These are phyloP conservation scores for Ichneumoninae sp. DNA, from an alignment of 2,888 invertebrate genomes.

Conservation along the genomic window DNA sequence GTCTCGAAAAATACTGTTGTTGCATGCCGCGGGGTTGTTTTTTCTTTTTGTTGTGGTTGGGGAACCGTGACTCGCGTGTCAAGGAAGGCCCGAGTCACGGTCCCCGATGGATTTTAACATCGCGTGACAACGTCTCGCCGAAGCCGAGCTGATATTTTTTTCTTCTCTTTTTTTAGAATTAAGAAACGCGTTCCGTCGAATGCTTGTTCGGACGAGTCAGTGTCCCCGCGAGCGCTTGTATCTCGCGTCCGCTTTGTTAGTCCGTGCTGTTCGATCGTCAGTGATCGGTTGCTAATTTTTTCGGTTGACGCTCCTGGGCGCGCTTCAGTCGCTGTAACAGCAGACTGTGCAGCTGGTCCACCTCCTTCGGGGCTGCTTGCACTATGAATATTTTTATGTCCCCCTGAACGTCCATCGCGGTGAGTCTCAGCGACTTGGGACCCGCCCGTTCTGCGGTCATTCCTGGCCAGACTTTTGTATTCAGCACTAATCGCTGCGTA, in stretches of 20 bases:
- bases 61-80: not conserved
- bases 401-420: slow-evolving; percentile 93
- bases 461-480: slow-evolving; percentile 96
- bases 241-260: slow-evolving; percentile 34
- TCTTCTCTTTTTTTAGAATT: not conserved
- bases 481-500: slow-evolving; percentile 94
- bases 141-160: slow-evolving; percentile 4
- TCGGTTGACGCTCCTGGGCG: slow-evolving; percentile 81
- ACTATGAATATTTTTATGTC: slow-evolving; percentile 95
- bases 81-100: not conserved
- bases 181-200: slow-evolving; percentile 10
- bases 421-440: slow-evolving; percentile 93
- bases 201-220: slow-evolving; percentile 4
- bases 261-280: slow-evolving; percentile 73
- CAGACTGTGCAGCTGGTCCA: slow-evolving; percentile 88
- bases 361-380: slow-evolving; percentile 89
- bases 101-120: not conserved
- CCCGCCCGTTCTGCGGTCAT: slow-evolving; percentile 96
- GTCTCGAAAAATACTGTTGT: slow-evolving; percentile 60
- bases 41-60: not conserved
- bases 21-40: slow-evolving; percentile 39
- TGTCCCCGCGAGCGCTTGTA: slow-evolving; percentile 20
- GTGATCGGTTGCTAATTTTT: slow-evolving; percentile 81
- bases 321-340: slow-evolving; percentile 87
- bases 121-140: slow-evolving; percentile 4